Percentiles rank a stretch among this genome's conserved stretches.
phyloP scores from a whole-genome alignment of 2,888 invertebrate genomes.

The Chalcis sispes region DNA sequence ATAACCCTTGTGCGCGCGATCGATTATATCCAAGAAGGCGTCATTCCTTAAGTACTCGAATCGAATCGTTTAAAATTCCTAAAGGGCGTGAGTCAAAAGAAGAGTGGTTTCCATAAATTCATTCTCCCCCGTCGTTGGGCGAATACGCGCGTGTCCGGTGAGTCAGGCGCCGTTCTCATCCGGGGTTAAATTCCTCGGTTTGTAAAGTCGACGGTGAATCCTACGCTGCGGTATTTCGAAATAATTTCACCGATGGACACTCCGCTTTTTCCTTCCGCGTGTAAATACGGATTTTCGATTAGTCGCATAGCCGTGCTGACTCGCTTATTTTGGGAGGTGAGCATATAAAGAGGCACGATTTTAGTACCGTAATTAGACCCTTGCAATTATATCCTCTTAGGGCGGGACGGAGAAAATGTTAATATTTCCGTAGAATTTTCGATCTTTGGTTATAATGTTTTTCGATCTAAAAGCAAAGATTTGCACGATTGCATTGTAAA shows the following conservation, averaged over 20 bases:
- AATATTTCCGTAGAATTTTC: too few relatives aligned
- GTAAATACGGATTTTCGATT: too few relatives aligned
- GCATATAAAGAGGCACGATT: too few relatives aligned
- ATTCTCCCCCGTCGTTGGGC: neutral
- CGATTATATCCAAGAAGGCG: too few relatives aligned
- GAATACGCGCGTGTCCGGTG: slow-evolving; percentile 6
- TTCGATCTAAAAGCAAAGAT: too few relatives aligned
- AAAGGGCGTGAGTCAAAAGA: slow-evolving; percentile 34
- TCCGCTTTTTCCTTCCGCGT: neutral
- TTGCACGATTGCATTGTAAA: too few relatives aligned
- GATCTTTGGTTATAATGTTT: too few relatives aligned
- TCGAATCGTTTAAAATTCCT: slow-evolving; percentile 23
- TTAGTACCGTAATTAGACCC: neutral
- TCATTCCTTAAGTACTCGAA: neutral
- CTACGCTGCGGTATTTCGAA: slow-evolving; percentile 11
- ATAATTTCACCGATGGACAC: neutral
- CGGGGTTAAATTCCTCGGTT: slow-evolving; percentile 15
- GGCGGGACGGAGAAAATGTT: neutral
- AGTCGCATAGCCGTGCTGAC: too few relatives aligned
- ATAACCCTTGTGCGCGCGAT: too few relatives aligned
- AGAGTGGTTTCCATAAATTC: neutral
- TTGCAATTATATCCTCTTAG: slow-evolving; percentile 13
- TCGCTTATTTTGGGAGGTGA: too few relatives aligned
- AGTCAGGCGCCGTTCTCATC: slow-evolving; percentile 20
- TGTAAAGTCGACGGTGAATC: slow-evolving; percentile 19